A percentile compares a stretch with the other conserved stretches of the same genome.
phyloP scores from a whole-genome alignment of 2,797 vertebrate genomes.

The Microctenopoma lineatum region DNA sequence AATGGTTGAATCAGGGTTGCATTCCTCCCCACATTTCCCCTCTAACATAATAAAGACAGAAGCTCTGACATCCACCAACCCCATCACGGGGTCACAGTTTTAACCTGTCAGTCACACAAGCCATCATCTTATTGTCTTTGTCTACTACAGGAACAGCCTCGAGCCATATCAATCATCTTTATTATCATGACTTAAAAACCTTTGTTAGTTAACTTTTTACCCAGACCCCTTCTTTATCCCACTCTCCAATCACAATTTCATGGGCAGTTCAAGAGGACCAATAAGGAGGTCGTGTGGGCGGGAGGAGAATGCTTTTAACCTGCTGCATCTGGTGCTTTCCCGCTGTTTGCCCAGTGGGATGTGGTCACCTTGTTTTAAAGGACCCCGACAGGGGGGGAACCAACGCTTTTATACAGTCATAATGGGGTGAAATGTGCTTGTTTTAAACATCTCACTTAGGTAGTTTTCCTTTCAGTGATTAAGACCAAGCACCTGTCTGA shows the following conservation, averaged over 20 bases:
- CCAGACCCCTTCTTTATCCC: constrained; percentile 75
- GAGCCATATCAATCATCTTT: constrained; percentile 86
- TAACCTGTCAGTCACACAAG: constrained; percentile 79
- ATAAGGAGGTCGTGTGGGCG: constrained; percentile 81
- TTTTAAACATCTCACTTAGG: constrained; percentile 83
- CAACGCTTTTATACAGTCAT: constrained; percentile 77
- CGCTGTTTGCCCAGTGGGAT: constrained; percentile 85
- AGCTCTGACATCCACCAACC: constrained; percentile 73
- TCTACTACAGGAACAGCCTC: constrained; percentile 83
- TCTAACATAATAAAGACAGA: constrained; percentile 76
- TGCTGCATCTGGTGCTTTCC: constrained; percentile 87
- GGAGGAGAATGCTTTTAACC: constrained; percentile 87
- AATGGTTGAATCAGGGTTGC: constrained; percentile 62
- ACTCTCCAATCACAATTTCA: constrained; percentile 86
- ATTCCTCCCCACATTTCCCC: constrained; percentile 69
- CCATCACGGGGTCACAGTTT: constrained; percentile 75
- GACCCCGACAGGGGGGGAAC: constrained; percentile 75
- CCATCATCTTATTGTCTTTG: constrained; percentile 75
- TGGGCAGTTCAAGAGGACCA: constrained; percentile 81
- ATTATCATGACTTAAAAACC: constrained; percentile 86
- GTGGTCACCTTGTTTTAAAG: constrained; percentile 88
- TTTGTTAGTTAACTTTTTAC: constrained; percentile 83
- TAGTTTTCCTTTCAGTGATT: constrained; percentile 81
- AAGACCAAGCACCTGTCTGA: constrained; percentile 81
- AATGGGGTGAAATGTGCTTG: constrained; percentile 83